Base-by-base conservation (phyloP, 2,113 vertebrate genomes). In the Cololabis saira region DNA sequence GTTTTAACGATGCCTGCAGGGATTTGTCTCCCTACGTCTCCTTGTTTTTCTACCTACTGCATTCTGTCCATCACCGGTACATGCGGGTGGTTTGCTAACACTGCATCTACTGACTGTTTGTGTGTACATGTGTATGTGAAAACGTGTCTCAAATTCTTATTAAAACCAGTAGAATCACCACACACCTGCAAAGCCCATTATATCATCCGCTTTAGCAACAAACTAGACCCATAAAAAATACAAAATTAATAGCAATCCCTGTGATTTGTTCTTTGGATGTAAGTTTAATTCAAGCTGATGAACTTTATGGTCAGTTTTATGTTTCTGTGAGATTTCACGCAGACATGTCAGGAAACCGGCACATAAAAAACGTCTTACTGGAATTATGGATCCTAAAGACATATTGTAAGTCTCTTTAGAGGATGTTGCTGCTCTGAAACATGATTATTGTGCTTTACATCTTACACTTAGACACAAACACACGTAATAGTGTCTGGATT, bases 1-100 rank as follows among this genome's bases (percentile, higher is more conserved):
- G 45, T 47, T 47, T 52, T 70, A 71, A 79, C 40, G 58, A 73
- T 54, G 58, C 68, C 61, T 72, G 5, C 0, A 14, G 54, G 44
- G 37, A 33, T 53, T 51, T 74, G 56, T 71, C 54, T 50, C 17
- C 43, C 0, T 0, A 17, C 0, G 22, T 73, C 44, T 27, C 22
- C 33, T 4, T 66, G 50, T 67, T 41, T 50, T 21, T 43, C 51
- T 68, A 49, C 54, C 47, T 58, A 16, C 19, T 66, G 62, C 54
- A 33, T 11, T 12, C 42, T 52, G 21, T 0, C 67, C 59, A 50
- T 48, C 56, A 44, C 43, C 14, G 33, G 4, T 19, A 30, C 50
- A 30, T 41, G 50, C 44, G 48, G 4, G 9, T 71, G 5, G 12
- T 62, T 15, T 53, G 42, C 12, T 59, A 17, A 51, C 42, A 61